Base-by-base conservation (phyloP, 2,113 vertebrate species). In the Heterotilapia buettikoferi region DNA sequence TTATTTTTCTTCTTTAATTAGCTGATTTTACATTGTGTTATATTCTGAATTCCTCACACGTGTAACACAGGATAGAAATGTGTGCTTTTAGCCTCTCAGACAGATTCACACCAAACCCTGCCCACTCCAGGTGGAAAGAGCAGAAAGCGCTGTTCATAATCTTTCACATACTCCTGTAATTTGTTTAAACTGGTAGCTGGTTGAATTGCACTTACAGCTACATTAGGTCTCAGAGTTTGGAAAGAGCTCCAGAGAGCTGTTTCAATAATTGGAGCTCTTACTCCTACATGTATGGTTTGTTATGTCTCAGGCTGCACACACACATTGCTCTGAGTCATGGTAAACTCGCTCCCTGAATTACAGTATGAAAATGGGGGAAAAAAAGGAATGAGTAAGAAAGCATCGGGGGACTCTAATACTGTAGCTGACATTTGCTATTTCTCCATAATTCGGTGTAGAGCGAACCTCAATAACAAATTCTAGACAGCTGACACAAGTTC, bases 221-320 rank as follows among this genome's bases (percentile, higher is more conserved):
- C 66, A 76, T 76, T 84, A 76, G 7, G 12, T 85, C 85, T 84
- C 21, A 13, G 59, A 83, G 45, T 80, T 84, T 10, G 7, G 29
- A 76, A 56, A 85, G 40, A 52, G 82, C 80, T 90, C 80, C 76
- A 63, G 80, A 86, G 82, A 88, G 85, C 84, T 85, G 66, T 86
- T 91, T 81, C 76, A 92, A 82, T 90, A 90, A 94, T 84, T 92
- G 88, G 53, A 89, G 82, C 83, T 92, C 63, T 86, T 79, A 78
- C 90, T 93, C 73, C 66, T 73, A 80, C 84, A 83, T 45, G 57
- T 66, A 38, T 36, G n/a, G 36, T 81, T 61, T 68, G 57, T 52
- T 79, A 24, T 52, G 38, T 87, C 61, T 71, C 33, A 6, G 31
- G 13, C 79, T 73, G 81, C 56, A 43, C 12, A 36, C 50, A 80